Evolutionary conservation across 2,797 vertebrate species (phyloP).

Genomic region (Channa striata): DNA sequence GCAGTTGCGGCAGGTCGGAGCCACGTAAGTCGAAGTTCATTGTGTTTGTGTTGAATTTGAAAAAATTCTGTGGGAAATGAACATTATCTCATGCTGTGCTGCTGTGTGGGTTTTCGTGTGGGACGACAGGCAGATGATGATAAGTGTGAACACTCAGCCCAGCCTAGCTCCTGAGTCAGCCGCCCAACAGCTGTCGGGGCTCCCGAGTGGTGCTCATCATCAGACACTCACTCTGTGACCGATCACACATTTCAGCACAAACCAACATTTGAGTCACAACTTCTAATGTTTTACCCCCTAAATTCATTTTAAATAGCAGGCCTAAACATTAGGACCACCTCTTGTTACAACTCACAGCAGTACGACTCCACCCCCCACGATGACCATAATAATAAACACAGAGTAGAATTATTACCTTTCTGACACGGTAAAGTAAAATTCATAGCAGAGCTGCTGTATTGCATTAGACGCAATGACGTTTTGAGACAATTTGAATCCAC

Average conservation of each 20-base stretch:
- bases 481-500: not conserved
- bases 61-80: not conserved
- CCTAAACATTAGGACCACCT: too few species aligned
- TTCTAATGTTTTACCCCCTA: too few species aligned
- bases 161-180: conserved; percentile 44
- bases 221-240: conserved; percentile 42
- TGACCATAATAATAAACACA: too few species aligned
- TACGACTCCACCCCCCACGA: too few species aligned
- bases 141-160: conserved; percentile 43
- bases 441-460: too few species aligned
- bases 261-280: conserved; percentile 7
- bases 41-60: not conserved
- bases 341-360: too few species aligned
- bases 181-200: conserved; percentile 37
- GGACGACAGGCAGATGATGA: conserved; percentile 29
- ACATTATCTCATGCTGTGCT: conserved; percentile 14
- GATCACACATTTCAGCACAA: conserved; percentile 28
- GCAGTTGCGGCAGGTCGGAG: conserved; percentile 94
- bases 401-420: too few species aligned
- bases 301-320: too few species aligned
- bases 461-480: too few species aligned
- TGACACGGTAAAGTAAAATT: too few species aligned
- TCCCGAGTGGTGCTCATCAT: conserved; percentile 25
- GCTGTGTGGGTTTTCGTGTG: conserved; percentile 46
- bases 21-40: conserved; percentile 90